Evolutionary conservation across 2,797 vertebrate species (phyloP).

Genomic region (Halcyon badia): DNA sequence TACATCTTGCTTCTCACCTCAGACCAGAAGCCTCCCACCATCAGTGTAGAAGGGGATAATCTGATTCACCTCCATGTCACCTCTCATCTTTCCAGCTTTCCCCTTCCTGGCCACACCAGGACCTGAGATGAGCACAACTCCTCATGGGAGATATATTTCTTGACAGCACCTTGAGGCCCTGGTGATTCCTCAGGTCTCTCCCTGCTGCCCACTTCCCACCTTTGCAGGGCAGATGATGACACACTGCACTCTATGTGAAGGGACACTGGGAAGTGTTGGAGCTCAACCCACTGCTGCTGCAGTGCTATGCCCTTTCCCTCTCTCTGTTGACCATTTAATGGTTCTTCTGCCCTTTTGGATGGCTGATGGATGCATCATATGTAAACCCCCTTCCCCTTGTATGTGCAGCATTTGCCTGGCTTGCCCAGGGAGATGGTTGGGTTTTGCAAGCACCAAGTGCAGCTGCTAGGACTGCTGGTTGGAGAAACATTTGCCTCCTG

Average conservation of each 20-base stretch:
- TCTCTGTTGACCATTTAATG: background rate
- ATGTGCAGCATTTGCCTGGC: background rate
- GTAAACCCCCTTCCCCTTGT: background rate
- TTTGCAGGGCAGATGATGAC: background rate
- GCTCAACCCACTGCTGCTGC: background rate
- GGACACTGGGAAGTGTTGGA: background rate
- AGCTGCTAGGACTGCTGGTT: slow-evolving; percentile 73
- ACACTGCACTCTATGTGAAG: background rate
- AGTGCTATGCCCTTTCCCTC: background rate
- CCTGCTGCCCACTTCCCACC: background rate
- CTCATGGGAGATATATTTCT: background rate
- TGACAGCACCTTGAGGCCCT: background rate
- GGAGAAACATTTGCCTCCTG: slow-evolving; percentile 76
- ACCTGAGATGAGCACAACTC: background rate
- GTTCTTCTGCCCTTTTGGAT: background rate
- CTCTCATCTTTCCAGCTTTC: background rate
- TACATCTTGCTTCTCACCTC: background rate
- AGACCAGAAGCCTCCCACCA: background rate
- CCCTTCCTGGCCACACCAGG: background rate
- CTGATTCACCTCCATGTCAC: background rate
- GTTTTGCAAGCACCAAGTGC: slow-evolving; percentile 71
- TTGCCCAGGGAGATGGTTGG: background rate
- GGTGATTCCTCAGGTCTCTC: background rate
- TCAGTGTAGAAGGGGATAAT: background rate
- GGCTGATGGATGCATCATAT: background rate